These are phyloP conservation scores for Zaprionus kolodkinae DNA, from an alignment of 1,140 invertebrate genomes.

Conservation along the genomic window DNA sequence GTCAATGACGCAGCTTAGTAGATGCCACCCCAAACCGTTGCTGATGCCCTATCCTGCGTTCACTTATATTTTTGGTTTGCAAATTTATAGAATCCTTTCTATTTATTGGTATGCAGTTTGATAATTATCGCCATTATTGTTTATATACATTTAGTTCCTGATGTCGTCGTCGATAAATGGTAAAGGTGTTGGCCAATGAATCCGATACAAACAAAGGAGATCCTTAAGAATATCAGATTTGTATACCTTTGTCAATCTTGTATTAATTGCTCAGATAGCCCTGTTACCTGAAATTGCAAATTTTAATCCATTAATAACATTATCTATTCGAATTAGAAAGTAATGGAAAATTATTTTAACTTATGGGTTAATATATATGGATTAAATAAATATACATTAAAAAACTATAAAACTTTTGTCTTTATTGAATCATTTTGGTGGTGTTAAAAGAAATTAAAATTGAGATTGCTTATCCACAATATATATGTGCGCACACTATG, in stretches of 20 bases:
- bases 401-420: slow-evolving; percentile 11
- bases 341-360: slow-evolving; percentile 56
- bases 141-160: slow-evolving; percentile 69
- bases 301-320: slow-evolving; percentile 75
- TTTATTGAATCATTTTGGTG: not conserved
- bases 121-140: slow-evolving; percentile 55
- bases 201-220: slow-evolving; percentile 66
- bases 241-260: slow-evolving; percentile 79
- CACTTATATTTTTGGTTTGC: slow-evolving; percentile 54
- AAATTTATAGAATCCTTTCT: slow-evolving; percentile 21
- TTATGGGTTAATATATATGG: slow-evolving; percentile 71
- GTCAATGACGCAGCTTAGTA: slow-evolving; percentile 51
- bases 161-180: slow-evolving; percentile 68
- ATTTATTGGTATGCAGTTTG: slow-evolving; percentile 20
- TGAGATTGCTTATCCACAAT: not conserved
- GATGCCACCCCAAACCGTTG: slow-evolving; percentile 25
- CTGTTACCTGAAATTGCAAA: slow-evolving; percentile 78
- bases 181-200: slow-evolving; percentile 65
- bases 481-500: no score
- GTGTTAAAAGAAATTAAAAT: not conserved
- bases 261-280: slow-evolving; percentile 80
- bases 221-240: slow-evolving; percentile 74
- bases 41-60: slow-evolving; percentile 29
- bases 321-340: slow-evolving; percentile 76
- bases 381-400: slow-evolving; percentile 71